Conservation (phyloP, 2,888 invertebrate species). For the Allygus modestus region DNA sequence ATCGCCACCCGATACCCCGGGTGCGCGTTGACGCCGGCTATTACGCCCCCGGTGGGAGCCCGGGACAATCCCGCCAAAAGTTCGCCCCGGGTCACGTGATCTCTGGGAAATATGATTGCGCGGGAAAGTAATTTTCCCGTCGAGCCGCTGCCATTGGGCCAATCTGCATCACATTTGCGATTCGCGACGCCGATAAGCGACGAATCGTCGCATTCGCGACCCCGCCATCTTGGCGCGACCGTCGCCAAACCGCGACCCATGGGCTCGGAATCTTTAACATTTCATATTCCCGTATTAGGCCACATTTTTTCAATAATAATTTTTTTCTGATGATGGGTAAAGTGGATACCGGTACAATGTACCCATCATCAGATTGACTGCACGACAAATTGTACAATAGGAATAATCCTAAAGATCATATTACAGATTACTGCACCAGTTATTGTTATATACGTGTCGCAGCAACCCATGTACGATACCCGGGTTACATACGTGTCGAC, state of each 20-base stretch:
- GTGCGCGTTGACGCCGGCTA: constrained; percentile 4
- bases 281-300: too few species aligned
- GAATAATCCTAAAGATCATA: too few species aligned
- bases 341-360: too few species aligned
- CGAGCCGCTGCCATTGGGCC: constrained; percentile 46
- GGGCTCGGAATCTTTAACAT: background rate
- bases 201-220: constrained; percentile 43
- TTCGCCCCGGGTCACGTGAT: constrained; percentile 55
- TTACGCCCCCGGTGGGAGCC: constrained; percentile 3
- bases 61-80: constrained; percentile 43
- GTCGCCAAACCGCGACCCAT: background rate
- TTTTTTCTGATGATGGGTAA: too few species aligned
- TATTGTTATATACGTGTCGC: too few species aligned
- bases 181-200: constrained; percentile 52
- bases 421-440: too few species aligned
- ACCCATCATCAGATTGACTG: too few species aligned
- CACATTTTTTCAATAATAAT: too few species aligned
- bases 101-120: constrained; percentile 58
- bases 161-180: constrained; percentile 58
- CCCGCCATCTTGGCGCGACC: constrained; percentile 41
- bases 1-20: background rate
- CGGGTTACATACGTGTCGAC: too few species aligned
- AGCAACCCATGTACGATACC: too few species aligned
- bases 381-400: too few species aligned
- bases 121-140: constrained; percentile 57